A percentile compares a stretch with the other conserved stretches of the same genome.
Conservation (phyloP, 1,140 invertebrate genomes). For the Ceratoteleas bidentatus region DNA sequence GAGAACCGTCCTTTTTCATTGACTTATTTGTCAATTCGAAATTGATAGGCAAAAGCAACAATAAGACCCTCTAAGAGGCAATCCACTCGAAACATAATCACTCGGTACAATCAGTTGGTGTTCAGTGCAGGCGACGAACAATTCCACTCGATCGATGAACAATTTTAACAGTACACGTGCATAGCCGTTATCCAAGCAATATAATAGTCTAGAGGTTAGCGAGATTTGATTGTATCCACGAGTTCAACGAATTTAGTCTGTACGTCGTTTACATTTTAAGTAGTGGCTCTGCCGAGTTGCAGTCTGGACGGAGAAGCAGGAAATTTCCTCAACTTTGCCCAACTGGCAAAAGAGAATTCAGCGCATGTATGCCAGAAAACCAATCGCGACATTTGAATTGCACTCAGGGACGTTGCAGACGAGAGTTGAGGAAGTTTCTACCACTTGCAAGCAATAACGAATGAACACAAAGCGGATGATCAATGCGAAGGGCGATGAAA, state of each 20-base stretch:
- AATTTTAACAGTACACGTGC: no score
- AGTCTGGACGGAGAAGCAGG: not conserved
- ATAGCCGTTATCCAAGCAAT: no score
- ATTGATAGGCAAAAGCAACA: not conserved
- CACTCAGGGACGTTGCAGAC: constrained; percentile 38
- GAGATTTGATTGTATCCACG: not conserved
- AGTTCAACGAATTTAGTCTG: constrained; percentile 19
- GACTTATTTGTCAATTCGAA: constrained; percentile 1
- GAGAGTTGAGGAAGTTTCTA: constrained; percentile 31
- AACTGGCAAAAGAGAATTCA: constrained; percentile 8
- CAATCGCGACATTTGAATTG: constrained; percentile 27
- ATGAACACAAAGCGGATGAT: not conserved
- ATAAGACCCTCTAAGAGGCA: not conserved
- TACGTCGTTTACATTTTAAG: constrained; percentile 4
- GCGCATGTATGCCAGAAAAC: constrained; percentile 5
- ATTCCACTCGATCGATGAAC: not conserved
- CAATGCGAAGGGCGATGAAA: constrained; percentile 54
- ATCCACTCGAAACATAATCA: not conserved
- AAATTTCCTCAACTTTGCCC: constrained; percentile 31
- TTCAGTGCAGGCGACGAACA: not conserved
- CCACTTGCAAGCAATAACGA: constrained; percentile 28
- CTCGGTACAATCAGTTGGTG: not conserved
- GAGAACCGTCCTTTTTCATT: constrained; percentile 9
- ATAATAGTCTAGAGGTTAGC: no score
- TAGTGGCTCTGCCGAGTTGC: not conserved